Evolutionary conservation across 2,113 vertebrate genomes (phyloP), one percentile per base, ranked within the genome.

Genomic region (Chaetura pelagica): DNA sequence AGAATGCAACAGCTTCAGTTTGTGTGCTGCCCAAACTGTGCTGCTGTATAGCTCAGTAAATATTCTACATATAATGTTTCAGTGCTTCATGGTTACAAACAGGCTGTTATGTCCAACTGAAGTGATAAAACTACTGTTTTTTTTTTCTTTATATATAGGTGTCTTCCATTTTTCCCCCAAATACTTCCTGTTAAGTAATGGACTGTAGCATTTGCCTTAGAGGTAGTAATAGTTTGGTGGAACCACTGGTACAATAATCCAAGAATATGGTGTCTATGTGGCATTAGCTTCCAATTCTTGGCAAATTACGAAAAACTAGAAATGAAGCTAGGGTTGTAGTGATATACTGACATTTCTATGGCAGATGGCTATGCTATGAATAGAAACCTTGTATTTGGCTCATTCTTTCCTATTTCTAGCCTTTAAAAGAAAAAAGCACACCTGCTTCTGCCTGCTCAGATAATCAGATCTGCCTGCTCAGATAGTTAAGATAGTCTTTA

Each of bases 311-410:
- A 26, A 58, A 68, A 79, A 26, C 8, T 58, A 42, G 35, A 51
- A 42, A 12, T 21, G 21, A 74, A 75, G 44, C 23, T 52, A 3
- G 40, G 35, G 13, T 46, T 90, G 68, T 35, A 79, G 12, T 2
- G 15, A 26, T 48, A 7, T 3, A 17, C 8, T 48, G 76, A 44
- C 38, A 73, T 35, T 80, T 55, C 75, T 64, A 3, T 84, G 79
- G 68, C 77, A 94, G 84, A 88, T 90, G 75, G 69, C 54, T 61
- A 34, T 68, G 44, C 85, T 95, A 63, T 81, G 57, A 94, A 83
- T 76, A 92, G 87, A 54, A 62, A 13, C 57, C 26, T 89, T 87
- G 59, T 46, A 14, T 89, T 90, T 92, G 72, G 21, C 62, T 95
- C 52, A 30, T 87, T 84, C 21, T 59, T 27, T 73, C 35, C 13